Conservation (phyloP, 2,888 invertebrate genomes). For the Ligdia adustata region DNA sequence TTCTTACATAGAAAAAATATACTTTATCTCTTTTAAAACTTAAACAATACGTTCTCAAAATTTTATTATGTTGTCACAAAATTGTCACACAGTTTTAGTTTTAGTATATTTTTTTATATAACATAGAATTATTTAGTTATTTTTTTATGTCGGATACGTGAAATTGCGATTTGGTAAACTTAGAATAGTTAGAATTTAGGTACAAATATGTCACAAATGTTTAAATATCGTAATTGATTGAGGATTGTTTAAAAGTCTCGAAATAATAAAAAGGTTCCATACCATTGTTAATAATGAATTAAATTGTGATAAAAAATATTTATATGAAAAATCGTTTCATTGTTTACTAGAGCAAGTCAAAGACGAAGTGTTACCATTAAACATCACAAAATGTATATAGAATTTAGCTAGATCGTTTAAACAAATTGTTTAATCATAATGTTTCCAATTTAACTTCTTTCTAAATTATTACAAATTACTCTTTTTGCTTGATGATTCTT, state of each 20-base stretch:
- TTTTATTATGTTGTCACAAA: conserved; percentile 18
- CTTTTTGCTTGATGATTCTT: conserved; percentile 45
- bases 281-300: conserved; percentile 16
- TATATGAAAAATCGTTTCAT: conserved; percentile 26
- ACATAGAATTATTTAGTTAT: conserved; percentile 21
- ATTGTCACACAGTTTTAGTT: conserved; percentile 16
- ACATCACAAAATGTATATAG: conserved; percentile 65
- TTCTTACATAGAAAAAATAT: background rate
- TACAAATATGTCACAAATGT: conserved; percentile 25
- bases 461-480: conserved; percentile 26
- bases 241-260: conserved; percentile 15
- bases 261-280: background rate
- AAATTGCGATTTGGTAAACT: conserved; percentile 11
- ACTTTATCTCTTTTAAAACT: background rate
- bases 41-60: conserved; percentile 5
- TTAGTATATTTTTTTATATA: conserved; percentile 29
- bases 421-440: conserved; percentile 28
- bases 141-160: conserved; percentile 5
- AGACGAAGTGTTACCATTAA: conserved; percentile 67
- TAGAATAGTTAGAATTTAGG: conserved; percentile 17
- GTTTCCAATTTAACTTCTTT: conserved; percentile 20
- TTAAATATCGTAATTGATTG: conserved; percentile 13
- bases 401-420: conserved; percentile 68
- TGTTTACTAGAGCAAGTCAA: conserved; percentile 43
- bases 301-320: conserved; percentile 31